A percentile compares a stretch with the other conserved stretches of the same genome.
phyloP scores from a whole-genome alignment of 2,888 invertebrate species.

The Anthophora plumipes region DNA sequence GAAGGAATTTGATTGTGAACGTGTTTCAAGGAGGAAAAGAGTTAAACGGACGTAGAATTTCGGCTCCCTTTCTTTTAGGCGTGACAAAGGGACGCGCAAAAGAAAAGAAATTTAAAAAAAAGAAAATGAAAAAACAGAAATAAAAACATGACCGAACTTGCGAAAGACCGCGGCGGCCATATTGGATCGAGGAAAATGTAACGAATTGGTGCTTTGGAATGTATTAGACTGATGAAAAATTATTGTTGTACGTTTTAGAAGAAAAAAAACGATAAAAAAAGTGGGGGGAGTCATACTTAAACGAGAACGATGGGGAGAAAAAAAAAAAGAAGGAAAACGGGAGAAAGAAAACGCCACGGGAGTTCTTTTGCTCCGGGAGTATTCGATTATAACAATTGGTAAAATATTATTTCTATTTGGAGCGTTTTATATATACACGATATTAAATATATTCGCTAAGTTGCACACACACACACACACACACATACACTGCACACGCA shows the following conservation, averaged over 20 bases:
- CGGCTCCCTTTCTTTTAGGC: conserved; percentile 6
- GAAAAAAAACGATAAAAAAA: conserved; percentile 53
- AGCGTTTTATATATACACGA: conserved; percentile 74
- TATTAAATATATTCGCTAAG: conserved; percentile 71
- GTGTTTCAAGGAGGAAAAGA: background rate
- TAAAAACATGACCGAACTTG: background rate
- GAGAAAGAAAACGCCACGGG: conserved; percentile 7
- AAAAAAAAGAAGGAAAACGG: background rate
- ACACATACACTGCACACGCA: conserved; percentile 37
- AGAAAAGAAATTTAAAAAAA: background rate
- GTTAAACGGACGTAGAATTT: conserved; percentile 14
- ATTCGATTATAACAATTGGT: conserved; percentile 68
- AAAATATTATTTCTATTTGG: conserved; percentile 76
- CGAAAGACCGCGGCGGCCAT: background rate
- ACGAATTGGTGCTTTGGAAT: conserved; percentile 83
- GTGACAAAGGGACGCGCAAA: conserved; percentile 4
- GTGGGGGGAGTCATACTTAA: too few species aligned
- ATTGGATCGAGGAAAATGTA: conserved; percentile 64
- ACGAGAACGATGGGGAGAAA: too few species aligned
- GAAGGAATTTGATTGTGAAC: conserved; percentile 21
- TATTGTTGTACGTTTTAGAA: conserved; percentile 80
- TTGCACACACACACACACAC: conserved; percentile 61
- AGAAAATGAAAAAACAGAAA: background rate
- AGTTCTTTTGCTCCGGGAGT: conserved; percentile 66
- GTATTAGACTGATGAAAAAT: conserved; percentile 82